phyloP scores from a whole-genome alignment of 2,888 invertebrate species.

The Notodonta dromedarius region DNA sequence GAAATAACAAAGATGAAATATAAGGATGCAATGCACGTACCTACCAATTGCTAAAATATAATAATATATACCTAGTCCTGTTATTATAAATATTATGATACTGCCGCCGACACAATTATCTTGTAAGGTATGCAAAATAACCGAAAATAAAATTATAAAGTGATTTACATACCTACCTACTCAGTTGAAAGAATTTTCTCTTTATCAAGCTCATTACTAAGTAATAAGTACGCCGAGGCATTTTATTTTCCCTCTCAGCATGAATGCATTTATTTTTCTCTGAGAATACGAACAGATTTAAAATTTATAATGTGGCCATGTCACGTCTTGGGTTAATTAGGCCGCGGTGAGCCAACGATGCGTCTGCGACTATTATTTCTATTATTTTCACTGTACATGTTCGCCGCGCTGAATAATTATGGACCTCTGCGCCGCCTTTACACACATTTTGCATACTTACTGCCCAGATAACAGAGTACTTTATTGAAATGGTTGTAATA shows the following conservation, averaged over 20 bases:
- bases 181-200: too few relatives aligned
- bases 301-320: constrained; percentile 75
- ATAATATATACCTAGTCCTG: too few relatives aligned
- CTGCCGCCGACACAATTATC: too few relatives aligned
- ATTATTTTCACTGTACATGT: constrained; percentile 49
- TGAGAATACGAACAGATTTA: constrained; percentile 64
- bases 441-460: constrained; percentile 67
- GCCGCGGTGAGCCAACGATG: constrained; percentile 47
- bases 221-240: constrained; percentile 3
- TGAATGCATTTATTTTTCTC: constrained; percentile 55
- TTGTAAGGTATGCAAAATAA: too few relatives aligned
- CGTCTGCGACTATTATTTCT: constrained; percentile 58
- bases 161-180: too few relatives aligned
- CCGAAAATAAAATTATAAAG: too few relatives aligned
- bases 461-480: constrained; percentile 62
- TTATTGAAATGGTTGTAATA: constrained; percentile 62
- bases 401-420: constrained; percentile 62
- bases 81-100: too few relatives aligned
- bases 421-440: constrained; percentile 58
- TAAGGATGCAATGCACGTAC: too few relatives aligned
- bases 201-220: too few relatives aligned
- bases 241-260: constrained; percentile 24
- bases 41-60: too few relatives aligned
- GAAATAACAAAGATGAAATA: neutral
- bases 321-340: constrained; percentile 78